A percentile compares a stretch with the other conserved stretches of the same genome.
phyloP scores from a whole-genome alignment of 1,140 invertebrate genomes.

The Globodera rostochiensis region DNA sequence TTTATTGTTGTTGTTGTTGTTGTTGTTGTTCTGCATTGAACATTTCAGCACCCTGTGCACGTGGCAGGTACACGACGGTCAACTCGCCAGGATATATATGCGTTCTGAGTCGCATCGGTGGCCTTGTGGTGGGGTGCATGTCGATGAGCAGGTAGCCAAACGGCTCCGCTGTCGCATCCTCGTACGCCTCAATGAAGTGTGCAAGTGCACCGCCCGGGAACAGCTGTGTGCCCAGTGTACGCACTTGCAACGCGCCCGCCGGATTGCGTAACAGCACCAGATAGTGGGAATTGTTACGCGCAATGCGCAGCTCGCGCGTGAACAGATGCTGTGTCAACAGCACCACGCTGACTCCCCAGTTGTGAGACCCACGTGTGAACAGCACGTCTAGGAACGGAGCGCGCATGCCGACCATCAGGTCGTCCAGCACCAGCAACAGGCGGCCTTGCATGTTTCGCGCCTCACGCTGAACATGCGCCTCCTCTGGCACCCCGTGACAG shows the following conservation, averaged over 20 bases:
- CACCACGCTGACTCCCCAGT: neutral
- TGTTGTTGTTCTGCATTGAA: neutral
- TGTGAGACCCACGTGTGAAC: conserved; percentile 29
- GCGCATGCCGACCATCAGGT: conserved; percentile 1
- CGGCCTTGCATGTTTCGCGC: neutral
- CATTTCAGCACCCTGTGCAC: neutral
- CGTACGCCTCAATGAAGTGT: conserved; percentile 37
- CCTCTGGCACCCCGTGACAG: neutral
- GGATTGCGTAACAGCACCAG: conserved; percentile 40
- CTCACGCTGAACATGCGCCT: neutral
- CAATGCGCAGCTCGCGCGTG: conserved; percentile 33
- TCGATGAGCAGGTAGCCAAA: conserved; percentile 32
- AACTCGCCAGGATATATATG: conserved; percentile 32
- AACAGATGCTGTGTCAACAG: conserved; percentile 31
- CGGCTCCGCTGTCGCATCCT: conserved; percentile 32
- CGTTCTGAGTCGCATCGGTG: conserved; percentile 18
- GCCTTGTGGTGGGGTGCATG: conserved; percentile 31
- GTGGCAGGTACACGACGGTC: neutral
- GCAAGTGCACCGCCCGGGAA: conserved; percentile 16
- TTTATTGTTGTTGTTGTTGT: neutral
- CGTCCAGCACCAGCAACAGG: neutral
- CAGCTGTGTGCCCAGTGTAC: conserved; percentile 14
- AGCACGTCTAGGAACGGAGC: conserved; percentile 28
- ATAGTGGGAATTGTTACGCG: conserved; percentile 37
- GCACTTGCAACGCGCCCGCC: conserved; percentile 33